A percentile compares a stretch with the other conserved stretches of the same genome.
These are phyloP conservation scores for Hydrozoanthus tunicans DNA, from an alignment of 64 coral and sea anemone genomes.

Conservation along the genomic window DNA sequence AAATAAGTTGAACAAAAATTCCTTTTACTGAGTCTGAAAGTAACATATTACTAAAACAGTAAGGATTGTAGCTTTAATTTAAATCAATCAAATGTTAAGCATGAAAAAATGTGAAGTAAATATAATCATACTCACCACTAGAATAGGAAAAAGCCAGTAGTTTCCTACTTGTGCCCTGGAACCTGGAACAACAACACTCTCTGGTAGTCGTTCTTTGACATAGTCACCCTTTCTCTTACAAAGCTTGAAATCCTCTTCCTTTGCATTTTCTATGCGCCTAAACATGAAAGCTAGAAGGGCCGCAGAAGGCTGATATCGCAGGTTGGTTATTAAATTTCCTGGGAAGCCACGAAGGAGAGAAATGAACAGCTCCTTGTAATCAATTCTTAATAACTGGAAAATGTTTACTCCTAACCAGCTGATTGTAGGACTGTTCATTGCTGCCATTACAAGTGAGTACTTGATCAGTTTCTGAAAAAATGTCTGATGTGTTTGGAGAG, in stretches of 20 bases:
- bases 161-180: slow-evolving; percentile 65
- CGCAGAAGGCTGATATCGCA: slow-evolving; percentile 79
- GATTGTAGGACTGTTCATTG: slow-evolving; percentile 59
- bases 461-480: slow-evolving; percentile 72
- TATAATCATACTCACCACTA: slow-evolving; percentile 79
- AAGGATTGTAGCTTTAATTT: too few species aligned
- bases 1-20: too few species aligned
- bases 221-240: slow-evolving; percentile 92
- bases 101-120: too few species aligned
- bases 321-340: slow-evolving; percentile 55
- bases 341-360: slow-evolving; percentile 85
- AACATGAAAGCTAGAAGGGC: slow-evolving; percentile 82
- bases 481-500: slow-evolving; percentile 62
- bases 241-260: slow-evolving; percentile 62
- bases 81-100: too few species aligned
- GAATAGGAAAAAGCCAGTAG: slow-evolving; percentile 93
- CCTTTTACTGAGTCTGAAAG: too few species aligned
- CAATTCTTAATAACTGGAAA: slow-evolving; percentile 58
- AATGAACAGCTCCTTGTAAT: slow-evolving; percentile 83
- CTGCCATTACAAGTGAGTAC: slow-evolving; percentile 76
- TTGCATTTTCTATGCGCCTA: slow-evolving; percentile 55
- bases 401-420: slow-evolving; percentile 43
- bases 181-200: slow-evolving; percentile 86
- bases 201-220: slow-evolving; percentile 68
- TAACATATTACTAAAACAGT: too few species aligned